Base-by-base conservation (phyloP, 2,888 invertebrate genomes). In the Myopa testacea region DNA sequence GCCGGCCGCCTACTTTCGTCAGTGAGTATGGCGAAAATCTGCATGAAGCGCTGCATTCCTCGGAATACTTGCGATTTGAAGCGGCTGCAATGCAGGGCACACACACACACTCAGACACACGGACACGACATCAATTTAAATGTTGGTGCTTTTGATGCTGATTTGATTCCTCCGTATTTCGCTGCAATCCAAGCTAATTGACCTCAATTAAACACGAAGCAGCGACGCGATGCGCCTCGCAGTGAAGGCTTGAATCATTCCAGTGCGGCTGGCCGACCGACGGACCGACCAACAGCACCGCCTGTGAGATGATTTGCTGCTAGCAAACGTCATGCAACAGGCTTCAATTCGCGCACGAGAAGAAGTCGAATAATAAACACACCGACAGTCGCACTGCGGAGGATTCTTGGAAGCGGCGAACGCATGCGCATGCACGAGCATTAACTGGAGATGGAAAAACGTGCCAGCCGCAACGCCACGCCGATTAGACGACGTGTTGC, bases 151-250 rank as follows among this genome's bases (percentile, higher is more conserved):
- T 2, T 65, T 0, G 67, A 38, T 38, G 52, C 50, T 52, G 52
- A 69, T 69, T 45, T 52, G 14, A 10, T 69, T 50, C 34, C 50
- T 19, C 10, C 26, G 52, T 19, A 12, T 69, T 16, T 75, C 69
- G 80, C 80, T 83, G 82, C 84, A 82, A 82, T 86, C 80, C 84
- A 84, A 86, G 82, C 86, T 86, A 86, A 86, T 86, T 87, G 86
- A 86, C 87, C 86, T 86, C 87, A 86, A 87, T 86, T 87, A 87
- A 83, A 82, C 79, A 80, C 80, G 78, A 71, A 80, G 79, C 78
- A 69, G 82, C 78, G 65, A 34, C 63, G 60, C 76, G 79, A 76
- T 82, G 82, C 82, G 76, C 79, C 68, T 70, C 78, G 65, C 38
- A 52, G 10, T 62, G 37, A 45, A 73, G 73, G 62, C 73, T 73